A percentile compares a stretch with the other conserved stretches of the same genome.
phyloP scores from a whole-genome alignment of 2,888 invertebrate species.

The Yponomeuta cagnagella region DNA sequence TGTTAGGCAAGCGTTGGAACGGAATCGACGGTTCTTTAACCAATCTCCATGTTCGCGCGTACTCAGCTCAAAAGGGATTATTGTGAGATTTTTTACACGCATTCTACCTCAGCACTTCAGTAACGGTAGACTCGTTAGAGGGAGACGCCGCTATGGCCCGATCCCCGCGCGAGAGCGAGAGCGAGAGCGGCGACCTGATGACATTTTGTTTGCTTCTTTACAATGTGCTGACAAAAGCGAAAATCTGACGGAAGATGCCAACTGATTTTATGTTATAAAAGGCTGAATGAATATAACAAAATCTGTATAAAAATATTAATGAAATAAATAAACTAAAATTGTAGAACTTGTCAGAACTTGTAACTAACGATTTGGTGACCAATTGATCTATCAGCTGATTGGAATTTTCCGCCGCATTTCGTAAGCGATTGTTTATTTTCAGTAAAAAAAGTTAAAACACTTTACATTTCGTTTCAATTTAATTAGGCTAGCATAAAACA shows the following conservation, averaged over 20 bases:
- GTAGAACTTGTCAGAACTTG: too few species aligned
- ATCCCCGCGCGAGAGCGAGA: not conserved
- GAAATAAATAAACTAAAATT: too few species aligned
- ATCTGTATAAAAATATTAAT: too few species aligned
- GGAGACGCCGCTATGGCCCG: not conserved
- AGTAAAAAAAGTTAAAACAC: too few species aligned
- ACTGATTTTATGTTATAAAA: not conserved
- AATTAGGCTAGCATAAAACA: too few species aligned
- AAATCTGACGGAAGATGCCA: not conserved
- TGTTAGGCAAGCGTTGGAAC: not conserved
- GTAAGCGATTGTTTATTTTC: too few species aligned
- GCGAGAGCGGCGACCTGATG: not conserved
- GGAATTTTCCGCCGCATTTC: too few species aligned
- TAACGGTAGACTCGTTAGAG: slow-evolving; percentile 1
- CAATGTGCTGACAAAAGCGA: not conserved
- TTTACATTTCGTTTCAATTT: too few species aligned
- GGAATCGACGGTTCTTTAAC: not conserved
- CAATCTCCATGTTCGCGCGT: not conserved
- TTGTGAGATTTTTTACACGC: not conserved
- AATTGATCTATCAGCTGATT: too few species aligned
- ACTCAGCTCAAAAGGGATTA: not conserved
- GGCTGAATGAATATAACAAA: too few species aligned
- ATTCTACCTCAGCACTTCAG: not conserved
- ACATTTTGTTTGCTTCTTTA: not conserved
- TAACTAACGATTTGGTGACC: too few species aligned